Conservation (phyloP, 1,140 invertebrate genomes). For the Ptiloglossa arizonensis region DNA sequence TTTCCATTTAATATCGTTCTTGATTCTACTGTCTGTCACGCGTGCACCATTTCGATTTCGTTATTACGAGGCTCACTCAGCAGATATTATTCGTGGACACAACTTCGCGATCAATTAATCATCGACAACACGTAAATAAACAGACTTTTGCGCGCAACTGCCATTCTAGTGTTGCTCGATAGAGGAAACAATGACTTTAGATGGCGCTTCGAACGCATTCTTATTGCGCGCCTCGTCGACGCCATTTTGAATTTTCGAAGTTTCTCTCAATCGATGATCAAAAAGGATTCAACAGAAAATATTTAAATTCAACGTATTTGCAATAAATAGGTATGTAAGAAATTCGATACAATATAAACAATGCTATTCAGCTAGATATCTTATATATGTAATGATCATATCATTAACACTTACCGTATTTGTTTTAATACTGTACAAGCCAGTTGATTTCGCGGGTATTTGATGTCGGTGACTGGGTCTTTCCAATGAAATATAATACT, state of each 20-base stretch:
- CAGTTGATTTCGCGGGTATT: too few relatives aligned
- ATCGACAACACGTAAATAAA: conserved; percentile 73
- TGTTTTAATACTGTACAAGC: too few relatives aligned
- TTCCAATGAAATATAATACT: too few relatives aligned
- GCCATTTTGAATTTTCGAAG: conserved; percentile 32
- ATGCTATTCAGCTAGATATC: too few relatives aligned
- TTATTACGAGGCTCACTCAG: background rate
- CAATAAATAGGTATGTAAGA: background rate
- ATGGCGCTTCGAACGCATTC: conserved; percentile 13
- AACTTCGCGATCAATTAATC: conserved; percentile 48
- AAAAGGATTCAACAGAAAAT: too few relatives aligned
- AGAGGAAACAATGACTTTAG: conserved; percentile 32
- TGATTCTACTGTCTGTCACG: background rate
- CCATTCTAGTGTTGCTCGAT: conserved; percentile 53
- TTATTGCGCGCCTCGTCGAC: background rate
- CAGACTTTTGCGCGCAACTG: conserved; percentile 71
- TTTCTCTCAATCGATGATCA: background rate
- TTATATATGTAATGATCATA: too few relatives aligned
- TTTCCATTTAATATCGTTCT: background rate
- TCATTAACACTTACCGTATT: too few relatives aligned
- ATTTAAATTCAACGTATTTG: background rate
- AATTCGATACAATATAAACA: too few relatives aligned
- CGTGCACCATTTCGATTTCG: background rate
- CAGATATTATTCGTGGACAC: conserved; percentile 3
- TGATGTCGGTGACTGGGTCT: too few relatives aligned